Evolutionary conservation across 2,797 vertebrate genomes (phyloP).

Genomic region (Sorex maritimensis): DNA sequence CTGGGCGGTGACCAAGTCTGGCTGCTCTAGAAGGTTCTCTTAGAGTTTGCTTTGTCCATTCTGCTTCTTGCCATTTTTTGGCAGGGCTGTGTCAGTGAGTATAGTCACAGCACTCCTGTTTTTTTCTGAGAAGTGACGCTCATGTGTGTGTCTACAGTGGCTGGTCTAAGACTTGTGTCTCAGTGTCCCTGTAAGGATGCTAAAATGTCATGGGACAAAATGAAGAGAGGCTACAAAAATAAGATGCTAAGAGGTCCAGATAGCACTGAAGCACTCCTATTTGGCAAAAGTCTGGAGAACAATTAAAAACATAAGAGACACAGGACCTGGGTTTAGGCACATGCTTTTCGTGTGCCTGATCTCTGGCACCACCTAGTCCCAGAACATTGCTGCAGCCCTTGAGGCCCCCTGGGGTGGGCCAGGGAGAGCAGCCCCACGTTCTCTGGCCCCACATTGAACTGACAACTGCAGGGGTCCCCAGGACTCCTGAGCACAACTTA

Average conservation of each 20-base stretch:
- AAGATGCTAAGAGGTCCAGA: neutral
- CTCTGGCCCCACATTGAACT: too few relatives aligned
- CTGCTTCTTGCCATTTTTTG: neutral
- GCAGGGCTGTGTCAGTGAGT: too few relatives aligned
- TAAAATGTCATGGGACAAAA: neutral
- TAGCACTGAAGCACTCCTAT: neutral
- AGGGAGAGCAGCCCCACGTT: too few relatives aligned
- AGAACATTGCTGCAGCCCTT: too few relatives aligned
- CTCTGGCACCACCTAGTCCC: too few relatives aligned
- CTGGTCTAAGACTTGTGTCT: neutral
- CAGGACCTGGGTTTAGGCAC: too few relatives aligned
- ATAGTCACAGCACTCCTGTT: neutral
- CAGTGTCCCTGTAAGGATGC: neutral
- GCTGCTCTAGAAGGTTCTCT: neutral
- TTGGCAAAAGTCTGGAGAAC: constrained; percentile 10
- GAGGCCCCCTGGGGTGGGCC: too few relatives aligned
- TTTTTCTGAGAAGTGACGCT: neutral
- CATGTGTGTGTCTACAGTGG: neutral
- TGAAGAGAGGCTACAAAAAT: neutral
- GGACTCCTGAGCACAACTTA: too few relatives aligned
- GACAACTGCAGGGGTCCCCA: too few relatives aligned
- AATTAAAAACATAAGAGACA: neutral
- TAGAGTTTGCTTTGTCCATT: neutral
- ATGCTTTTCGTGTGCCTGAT: too few relatives aligned
- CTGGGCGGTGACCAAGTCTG: too few relatives aligned